Conservation (phyloP, 2,797 vertebrate species). For the Macrochelys suwanniensis region DNA sequence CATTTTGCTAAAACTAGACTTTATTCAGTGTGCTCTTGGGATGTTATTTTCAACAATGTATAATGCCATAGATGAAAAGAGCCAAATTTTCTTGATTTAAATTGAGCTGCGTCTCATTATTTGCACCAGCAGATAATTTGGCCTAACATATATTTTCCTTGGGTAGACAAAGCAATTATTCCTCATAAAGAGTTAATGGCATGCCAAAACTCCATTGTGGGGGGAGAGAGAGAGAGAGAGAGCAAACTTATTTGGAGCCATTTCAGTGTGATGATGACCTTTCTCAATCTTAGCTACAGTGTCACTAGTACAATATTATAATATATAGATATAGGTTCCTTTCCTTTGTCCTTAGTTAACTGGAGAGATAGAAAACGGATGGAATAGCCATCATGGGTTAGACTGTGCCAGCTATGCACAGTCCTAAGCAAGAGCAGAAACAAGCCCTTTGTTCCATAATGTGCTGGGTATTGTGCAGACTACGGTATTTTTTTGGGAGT, state of each 20-base stretch:
- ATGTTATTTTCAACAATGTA: not conserved
- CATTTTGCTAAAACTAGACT: not conserved
- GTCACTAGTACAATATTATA: slow-evolving; percentile 50
- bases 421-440: not conserved
- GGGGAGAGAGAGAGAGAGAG: not conserved
- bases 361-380: not conserved
- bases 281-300: slow-evolving; percentile 60
- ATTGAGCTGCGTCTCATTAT: not conserved
- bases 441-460: not conserved
- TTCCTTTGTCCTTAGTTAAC: slow-evolving; percentile 43
- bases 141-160: not conserved
- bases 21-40: not conserved
- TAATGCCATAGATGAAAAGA: not conserved
- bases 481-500: not conserved
- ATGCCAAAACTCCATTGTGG: slow-evolving; percentile 8
- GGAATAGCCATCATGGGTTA: not conserved
- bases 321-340: not conserved
- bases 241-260: slow-evolving; percentile 36
- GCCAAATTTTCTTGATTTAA: not conserved
- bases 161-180: slow-evolving; percentile 21
- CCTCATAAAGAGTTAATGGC: slow-evolving; percentile 40
- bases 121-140: not conserved
- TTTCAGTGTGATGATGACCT: slow-evolving; percentile 10
- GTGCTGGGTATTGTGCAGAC: not conserved
- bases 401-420: not conserved